These are phyloP conservation scores for Etheostoma nigrum DNA, from an alignment of 2,797 vertebrate genomes.

Conservation along the genomic window DNA sequence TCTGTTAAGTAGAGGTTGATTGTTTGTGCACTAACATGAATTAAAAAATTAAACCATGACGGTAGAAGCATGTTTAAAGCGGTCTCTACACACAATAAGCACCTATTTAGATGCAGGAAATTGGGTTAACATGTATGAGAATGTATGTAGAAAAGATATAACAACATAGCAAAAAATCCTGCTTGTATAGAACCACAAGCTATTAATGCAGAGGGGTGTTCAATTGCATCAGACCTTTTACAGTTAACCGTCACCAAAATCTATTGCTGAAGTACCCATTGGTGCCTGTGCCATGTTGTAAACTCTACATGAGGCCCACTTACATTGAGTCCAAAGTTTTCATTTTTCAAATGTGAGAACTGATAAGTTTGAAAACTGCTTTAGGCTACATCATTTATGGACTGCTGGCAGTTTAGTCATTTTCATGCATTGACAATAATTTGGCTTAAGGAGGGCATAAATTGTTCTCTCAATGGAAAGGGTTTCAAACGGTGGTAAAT, in stretches of 20 bases:
- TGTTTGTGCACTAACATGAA: constrained; percentile 16
- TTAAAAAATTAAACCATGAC: constrained; percentile 25
- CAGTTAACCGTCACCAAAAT: constrained; percentile 64
- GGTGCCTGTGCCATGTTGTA: constrained; percentile 68
- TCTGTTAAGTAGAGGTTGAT: constrained; percentile 51
- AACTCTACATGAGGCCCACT: constrained; percentile 64
- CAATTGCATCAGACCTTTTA: constrained; percentile 68
- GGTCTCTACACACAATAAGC: constrained; percentile 37
- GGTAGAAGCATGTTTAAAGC: constrained; percentile 26
- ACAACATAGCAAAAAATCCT: constrained; percentile 56
- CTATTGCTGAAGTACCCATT: constrained; percentile 55
- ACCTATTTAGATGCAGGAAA: constrained; percentile 58
- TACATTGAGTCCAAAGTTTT: constrained; percentile 61
- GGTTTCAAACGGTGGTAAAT: constrained; percentile 38
- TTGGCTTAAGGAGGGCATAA: constrained; percentile 32
- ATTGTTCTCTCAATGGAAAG: constrained; percentile 40
- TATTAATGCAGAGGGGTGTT: constrained; percentile 59
- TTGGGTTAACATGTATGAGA: constrained; percentile 57
- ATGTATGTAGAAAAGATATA: constrained; percentile 56
- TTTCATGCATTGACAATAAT: constrained; percentile 49
- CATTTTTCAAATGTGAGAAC: constrained; percentile 55
- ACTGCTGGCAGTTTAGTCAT: constrained; percentile 43
- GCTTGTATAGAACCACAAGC: constrained; percentile 32
- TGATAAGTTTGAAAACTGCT: constrained; percentile 55
- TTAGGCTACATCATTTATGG: constrained; percentile 57